Evolutionary conservation across 1,140 invertebrate genomes (phyloP).

Genomic region (Lepidurus packardi): DNA sequence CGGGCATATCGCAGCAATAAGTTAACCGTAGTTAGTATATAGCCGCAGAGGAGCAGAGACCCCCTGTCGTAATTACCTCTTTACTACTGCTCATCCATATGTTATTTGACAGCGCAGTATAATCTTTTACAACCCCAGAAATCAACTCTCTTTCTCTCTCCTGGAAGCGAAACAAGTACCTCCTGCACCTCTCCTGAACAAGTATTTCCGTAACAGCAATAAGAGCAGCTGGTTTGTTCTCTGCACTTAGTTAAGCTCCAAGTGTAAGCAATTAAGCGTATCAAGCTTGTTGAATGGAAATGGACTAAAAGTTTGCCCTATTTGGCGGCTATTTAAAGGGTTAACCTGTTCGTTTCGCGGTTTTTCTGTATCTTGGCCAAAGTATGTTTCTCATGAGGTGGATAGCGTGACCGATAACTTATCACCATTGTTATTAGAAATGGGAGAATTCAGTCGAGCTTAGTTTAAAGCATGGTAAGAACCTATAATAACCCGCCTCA

Average conservation of each 20-base stretch:
- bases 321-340: too few species aligned
- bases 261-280: too few species aligned
- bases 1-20: not conserved
- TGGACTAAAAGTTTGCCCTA: too few species aligned
- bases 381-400: not conserved
- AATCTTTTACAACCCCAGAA: slow-evolving; percentile 10
- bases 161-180: not conserved
- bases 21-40: not conserved
- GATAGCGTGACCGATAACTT: slow-evolving; percentile 21
- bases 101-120: not conserved
- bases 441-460: not conserved
- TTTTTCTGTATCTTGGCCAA: too few species aligned
- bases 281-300: too few species aligned
- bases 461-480: not conserved
- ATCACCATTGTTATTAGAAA: slow-evolving; percentile 20
- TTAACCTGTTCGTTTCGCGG: too few species aligned
- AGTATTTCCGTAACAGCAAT: too few species aligned
- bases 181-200: too few species aligned
- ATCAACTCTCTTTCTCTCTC: not conserved
- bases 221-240: too few species aligned
- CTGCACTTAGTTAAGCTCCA: too few species aligned
- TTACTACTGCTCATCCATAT: slow-evolving; percentile 19
- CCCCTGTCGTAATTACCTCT: slow-evolving; percentile 12
- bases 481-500: slow-evolving; percentile 3
- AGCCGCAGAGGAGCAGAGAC: slow-evolving; percentile 9